Conservation (phyloP, 2,113 vertebrate species). For the Hippocampus guttulatus region DNA sequence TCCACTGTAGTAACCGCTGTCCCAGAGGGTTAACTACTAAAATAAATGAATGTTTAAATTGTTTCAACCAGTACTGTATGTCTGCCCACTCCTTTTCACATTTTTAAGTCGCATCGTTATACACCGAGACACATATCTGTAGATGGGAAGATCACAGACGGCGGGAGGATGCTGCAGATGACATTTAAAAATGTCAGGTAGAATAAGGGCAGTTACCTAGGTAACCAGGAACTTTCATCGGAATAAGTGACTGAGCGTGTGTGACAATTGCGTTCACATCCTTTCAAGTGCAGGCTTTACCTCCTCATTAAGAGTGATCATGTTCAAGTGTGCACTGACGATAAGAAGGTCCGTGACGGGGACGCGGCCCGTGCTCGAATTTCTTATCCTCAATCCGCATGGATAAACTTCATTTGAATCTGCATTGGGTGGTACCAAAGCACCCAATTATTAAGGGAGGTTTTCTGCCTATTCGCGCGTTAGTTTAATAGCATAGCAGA, state of each 20-base stretch:
- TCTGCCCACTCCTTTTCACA: neutral
- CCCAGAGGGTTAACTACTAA: too few species aligned
- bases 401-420: conserved; percentile 58
- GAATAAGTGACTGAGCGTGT: neutral
- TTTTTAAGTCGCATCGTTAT: neutral
- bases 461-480: conserved; percentile 36
- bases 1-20: too few species aligned
- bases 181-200: neutral
- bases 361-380: conserved; percentile 39
- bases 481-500: conserved; percentile 26
- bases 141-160: neutral
- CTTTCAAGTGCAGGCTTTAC: neutral
- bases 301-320: conserved; percentile 39
- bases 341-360: conserved; percentile 50
- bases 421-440: conserved; percentile 54
- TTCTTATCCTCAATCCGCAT: conserved; percentile 52
- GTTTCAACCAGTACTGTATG: neutral
- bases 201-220: neutral
- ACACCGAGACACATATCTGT: neutral
- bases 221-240: neutral
- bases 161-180: neutral
- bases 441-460: conserved; percentile 58
- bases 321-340: conserved; percentile 52
- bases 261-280: neutral
- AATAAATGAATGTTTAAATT: too few species aligned